Evolutionary conservation across 2,888 invertebrate genomes (phyloP).

Genomic region (Actias luna): DNA sequence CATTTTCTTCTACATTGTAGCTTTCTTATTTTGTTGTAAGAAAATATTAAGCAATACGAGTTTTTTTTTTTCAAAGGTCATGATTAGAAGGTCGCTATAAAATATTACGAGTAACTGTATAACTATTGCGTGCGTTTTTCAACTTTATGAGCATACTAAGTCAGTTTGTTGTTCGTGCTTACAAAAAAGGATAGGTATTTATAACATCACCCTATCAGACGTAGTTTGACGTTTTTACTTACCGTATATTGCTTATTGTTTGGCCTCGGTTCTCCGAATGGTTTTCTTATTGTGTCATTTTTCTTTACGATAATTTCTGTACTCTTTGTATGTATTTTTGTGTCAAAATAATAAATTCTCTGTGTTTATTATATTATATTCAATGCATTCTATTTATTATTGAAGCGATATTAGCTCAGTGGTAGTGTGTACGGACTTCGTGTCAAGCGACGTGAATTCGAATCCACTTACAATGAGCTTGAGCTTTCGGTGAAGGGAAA

Average conservation of each 20-base stretch:
- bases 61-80: too few species aligned
- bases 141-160: neutral
- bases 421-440: too few species aligned
- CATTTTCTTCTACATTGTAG: too few species aligned
- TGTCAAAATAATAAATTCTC: neutral
- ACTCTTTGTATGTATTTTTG: neutral
- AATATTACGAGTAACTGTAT: neutral
- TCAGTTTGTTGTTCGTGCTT: neutral
- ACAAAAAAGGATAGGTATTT: neutral
- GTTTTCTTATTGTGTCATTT: slow-evolving; percentile 2
- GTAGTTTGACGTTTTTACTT: neutral
- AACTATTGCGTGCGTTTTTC: neutral
- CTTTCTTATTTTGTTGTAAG: too few species aligned
- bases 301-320: neutral
- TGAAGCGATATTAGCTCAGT: too few species aligned
- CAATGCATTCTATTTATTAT: neutral
- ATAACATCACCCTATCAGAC: neutral
- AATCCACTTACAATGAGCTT: too few species aligned
- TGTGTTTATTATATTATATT: neutral
- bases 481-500: too few species aligned
- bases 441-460: too few species aligned
- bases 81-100: neutral
- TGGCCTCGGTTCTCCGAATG: neutral
- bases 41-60: too few species aligned
- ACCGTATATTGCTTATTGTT: slow-evolving; percentile 1